Percentiles rank a stretch among this genome's conserved stretches.
phyloP scores from a whole-genome alignment of 2,797 vertebrate species.

The Catamblyrhynchus diadema region DNA sequence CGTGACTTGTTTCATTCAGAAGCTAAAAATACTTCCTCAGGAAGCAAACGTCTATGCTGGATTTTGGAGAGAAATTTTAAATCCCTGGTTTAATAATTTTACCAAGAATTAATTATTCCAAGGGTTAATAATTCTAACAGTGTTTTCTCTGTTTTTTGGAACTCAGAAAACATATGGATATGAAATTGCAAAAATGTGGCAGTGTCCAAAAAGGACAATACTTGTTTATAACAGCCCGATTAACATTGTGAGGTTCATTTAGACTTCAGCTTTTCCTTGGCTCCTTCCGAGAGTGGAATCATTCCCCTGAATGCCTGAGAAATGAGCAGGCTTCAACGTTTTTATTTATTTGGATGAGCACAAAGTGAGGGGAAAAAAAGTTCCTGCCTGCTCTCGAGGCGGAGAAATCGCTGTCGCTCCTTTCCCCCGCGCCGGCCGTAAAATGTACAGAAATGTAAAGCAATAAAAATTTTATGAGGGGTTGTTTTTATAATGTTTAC shows the following conservation, averaged over 20 bases:
- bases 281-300: not conserved
- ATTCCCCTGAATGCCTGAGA: not conserved
- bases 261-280: not conserved
- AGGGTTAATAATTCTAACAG: not conserved
- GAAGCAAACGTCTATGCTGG: not conserved
- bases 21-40: conserved; percentile 48
- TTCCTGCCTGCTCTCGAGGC: conserved; percentile 16
- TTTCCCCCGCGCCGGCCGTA: not conserved
- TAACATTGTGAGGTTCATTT: not conserved
- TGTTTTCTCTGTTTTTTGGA: not conserved
- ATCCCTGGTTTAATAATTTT: not conserved
- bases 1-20: not conserved
- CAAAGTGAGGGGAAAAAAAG: not conserved
- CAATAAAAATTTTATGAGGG: conserved; percentile 8
- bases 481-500: conserved; percentile 51
- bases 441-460: conserved; percentile 60
- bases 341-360: conserved; percentile 52
- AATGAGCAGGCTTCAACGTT: not conserved
- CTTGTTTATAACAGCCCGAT: not conserved
- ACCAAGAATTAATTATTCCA: not conserved
- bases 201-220: not conserved
- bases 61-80: conserved; percentile 6
- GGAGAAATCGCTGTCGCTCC: not conserved
- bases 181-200: not conserved
- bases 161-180: not conserved